Evolutionary conservation across 2,888 invertebrate genomes (phyloP).

Genomic region (Platycheirus rosarum): DNA sequence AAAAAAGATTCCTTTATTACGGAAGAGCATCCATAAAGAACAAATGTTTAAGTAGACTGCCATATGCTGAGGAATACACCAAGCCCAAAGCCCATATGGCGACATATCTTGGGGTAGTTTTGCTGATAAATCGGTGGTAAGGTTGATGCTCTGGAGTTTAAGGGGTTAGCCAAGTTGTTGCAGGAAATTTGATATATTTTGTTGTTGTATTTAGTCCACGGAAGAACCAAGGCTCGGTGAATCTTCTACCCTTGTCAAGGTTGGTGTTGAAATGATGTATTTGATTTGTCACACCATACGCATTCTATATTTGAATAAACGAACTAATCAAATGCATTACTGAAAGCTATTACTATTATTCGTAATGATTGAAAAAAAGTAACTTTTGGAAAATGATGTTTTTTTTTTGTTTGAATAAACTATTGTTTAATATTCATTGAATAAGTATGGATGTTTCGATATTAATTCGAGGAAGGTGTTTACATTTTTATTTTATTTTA

Average conservation of each 20-base stretch:
- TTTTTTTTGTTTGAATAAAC: too few relatives aligned
- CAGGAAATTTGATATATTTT: conserved; percentile 1
- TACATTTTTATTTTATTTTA: too few relatives aligned
- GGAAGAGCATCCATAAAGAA: conserved; percentile 53
- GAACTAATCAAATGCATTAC: background rate
- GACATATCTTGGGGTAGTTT: conserved; percentile 43
- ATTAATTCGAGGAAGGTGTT: too few relatives aligned
- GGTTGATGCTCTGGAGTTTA: conserved; percentile 22
- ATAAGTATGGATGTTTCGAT: too few relatives aligned
- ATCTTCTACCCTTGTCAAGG: conserved; percentile 10
- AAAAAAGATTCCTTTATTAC: conserved; percentile 27
- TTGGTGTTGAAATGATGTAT: conserved; percentile 6
- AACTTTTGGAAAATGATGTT: too few relatives aligned
- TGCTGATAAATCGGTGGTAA: conserved; percentile 15
- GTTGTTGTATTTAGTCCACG: background rate
- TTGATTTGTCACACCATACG: conserved; percentile 23
- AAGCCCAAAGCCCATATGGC: conserved; percentile 53
- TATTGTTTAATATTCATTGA: too few relatives aligned
- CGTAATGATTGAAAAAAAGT: too few relatives aligned
- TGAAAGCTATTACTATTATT: too few relatives aligned
- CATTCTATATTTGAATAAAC: background rate
- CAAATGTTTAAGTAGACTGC: conserved; percentile 53
- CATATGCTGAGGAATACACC: conserved; percentile 34
- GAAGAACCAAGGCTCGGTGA: background rate
- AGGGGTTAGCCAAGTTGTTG: conserved; percentile 35